phyloP scores from a whole-genome alignment of 2,797 vertebrate species.

The Rhinogobio ventralis region DNA sequence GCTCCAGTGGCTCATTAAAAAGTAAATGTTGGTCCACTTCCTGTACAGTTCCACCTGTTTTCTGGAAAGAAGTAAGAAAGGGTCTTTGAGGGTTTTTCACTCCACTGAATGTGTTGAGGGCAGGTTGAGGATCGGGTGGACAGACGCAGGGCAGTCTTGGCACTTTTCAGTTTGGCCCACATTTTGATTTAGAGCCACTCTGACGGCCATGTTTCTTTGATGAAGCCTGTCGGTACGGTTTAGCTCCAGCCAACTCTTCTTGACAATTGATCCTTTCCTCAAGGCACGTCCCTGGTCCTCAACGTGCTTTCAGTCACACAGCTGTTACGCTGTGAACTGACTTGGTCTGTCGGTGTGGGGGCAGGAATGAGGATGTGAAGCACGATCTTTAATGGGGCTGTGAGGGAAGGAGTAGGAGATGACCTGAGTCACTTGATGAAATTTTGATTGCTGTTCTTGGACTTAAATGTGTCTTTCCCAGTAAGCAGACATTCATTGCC shows the following conservation, averaged over 20 bases:
- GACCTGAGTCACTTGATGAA: neutral
- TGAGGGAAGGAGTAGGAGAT: neutral
- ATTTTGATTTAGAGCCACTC: constrained; percentile 70
- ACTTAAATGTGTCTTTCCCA: neutral
- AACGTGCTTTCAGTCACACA: constrained; percentile 33
- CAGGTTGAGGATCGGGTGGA: constrained; percentile 2
- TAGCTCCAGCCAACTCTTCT: constrained; percentile 66
- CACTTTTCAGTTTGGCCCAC: constrained; percentile 68
- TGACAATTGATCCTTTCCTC: constrained; percentile 66
- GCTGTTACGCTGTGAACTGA: constrained; percentile 36
- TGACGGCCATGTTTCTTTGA: constrained; percentile 77
- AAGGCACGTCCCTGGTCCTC: constrained; percentile 38
- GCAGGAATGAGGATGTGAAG: constrained; percentile 11
- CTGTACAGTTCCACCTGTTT: constrained; percentile 42
- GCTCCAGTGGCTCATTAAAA: constrained; percentile 50
- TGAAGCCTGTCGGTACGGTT: constrained; percentile 72
- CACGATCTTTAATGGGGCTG: neutral
- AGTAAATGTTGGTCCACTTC: constrained; percentile 41
- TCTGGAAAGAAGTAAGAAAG: constrained; percentile 17
- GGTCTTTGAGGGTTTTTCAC: constrained; percentile 20
- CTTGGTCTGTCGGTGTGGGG: neutral
- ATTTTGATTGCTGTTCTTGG: neutral
- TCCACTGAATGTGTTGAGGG: constrained; percentile 21
- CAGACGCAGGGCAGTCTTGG: constrained; percentile 43
- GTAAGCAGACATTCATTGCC: neutral